Percentiles rank a stretch among this genome's conserved stretches.
Conservation (phyloP, 2,888 invertebrate genomes). For the Portevinia maculata region DNA sequence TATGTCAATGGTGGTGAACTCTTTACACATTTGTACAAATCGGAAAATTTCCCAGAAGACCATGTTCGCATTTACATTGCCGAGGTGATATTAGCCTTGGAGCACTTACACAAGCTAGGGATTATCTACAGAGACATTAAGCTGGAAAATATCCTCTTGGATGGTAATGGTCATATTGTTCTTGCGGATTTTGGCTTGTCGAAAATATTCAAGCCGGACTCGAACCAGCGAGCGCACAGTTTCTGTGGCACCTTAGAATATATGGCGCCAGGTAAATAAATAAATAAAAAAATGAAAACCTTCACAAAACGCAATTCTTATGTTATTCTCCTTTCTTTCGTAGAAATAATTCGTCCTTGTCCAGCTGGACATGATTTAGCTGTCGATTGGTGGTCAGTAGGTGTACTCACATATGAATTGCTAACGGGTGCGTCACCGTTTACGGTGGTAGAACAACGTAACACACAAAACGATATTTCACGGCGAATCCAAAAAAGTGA, state of each 20-base stretch:
- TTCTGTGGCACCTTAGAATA: constrained; percentile 99
- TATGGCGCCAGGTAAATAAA: constrained; percentile 91
- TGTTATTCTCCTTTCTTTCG: constrained; percentile 16
- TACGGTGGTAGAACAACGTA: constrained; percentile 96
- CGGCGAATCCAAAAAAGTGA: constrained; percentile 93
- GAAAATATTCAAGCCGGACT: constrained; percentile 89
- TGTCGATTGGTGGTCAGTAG: constrained; percentile 99
- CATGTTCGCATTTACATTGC: constrained; percentile 97
- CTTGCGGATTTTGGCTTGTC: constrained; percentile 98
- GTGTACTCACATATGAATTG: constrained; percentile 97
- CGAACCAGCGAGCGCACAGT: constrained; percentile 94
- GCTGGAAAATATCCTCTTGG: constrained; percentile 97
- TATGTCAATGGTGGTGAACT: constrained; percentile 98
- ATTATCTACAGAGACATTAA: constrained; percentile 99
- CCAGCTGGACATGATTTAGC: constrained; percentile 97
- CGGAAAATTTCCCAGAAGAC: constrained; percentile 94
- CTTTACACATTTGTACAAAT: constrained; percentile 97
- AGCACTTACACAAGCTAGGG: constrained; percentile 97
- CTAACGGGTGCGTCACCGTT: constrained; percentile 98
- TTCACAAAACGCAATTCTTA: background rate
- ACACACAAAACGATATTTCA: constrained; percentile 97
- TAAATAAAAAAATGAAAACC: too few species aligned
- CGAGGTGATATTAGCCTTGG: constrained; percentile 97
- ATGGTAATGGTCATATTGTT: constrained; percentile 96
- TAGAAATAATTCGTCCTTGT: constrained; percentile 90